Conservation (phyloP, 2,888 invertebrate genomes). For the Crepidodera aurea region DNA sequence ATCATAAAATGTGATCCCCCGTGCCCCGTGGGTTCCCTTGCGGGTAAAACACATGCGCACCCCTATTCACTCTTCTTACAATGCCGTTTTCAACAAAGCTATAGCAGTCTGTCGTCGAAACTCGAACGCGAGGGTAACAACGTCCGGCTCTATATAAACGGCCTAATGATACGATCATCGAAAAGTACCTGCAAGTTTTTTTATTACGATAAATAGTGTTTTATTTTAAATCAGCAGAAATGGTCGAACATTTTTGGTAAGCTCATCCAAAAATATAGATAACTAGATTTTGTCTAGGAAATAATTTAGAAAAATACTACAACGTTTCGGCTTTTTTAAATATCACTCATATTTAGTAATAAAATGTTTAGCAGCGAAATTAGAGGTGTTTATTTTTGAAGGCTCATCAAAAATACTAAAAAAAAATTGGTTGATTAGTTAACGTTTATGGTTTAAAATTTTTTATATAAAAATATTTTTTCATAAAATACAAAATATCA, state of each 20-base stretch:
- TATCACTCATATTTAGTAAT: no score
- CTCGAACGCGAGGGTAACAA: not conserved
- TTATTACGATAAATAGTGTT: not conserved
- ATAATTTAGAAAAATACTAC: no score
- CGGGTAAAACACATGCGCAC: constrained; percentile 22
- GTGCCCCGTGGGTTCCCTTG: not conserved
- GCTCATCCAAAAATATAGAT: no score
- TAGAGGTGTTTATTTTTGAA: no score
- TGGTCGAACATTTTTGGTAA: not conserved
- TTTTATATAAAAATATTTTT: no score
- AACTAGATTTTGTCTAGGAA: no score
- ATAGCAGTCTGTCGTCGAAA: constrained; percentile 5
- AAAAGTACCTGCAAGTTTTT: not conserved
- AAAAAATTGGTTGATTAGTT: no score
- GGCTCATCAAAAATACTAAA: no score
- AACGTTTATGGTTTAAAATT: no score
- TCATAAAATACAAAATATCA: no score
- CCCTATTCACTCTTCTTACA: constrained; percentile 18
- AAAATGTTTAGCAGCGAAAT: no score
- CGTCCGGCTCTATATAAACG: not conserved
- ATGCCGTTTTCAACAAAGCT: constrained; percentile 5
- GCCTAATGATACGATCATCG: not conserved
- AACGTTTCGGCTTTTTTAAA: no score
- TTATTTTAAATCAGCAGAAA: not conserved
- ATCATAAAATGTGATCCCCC: constrained; percentile 15